phyloP scores from a whole-genome alignment of 2,113 vertebrate genomes.

The Silurus meridionalis region DNA sequence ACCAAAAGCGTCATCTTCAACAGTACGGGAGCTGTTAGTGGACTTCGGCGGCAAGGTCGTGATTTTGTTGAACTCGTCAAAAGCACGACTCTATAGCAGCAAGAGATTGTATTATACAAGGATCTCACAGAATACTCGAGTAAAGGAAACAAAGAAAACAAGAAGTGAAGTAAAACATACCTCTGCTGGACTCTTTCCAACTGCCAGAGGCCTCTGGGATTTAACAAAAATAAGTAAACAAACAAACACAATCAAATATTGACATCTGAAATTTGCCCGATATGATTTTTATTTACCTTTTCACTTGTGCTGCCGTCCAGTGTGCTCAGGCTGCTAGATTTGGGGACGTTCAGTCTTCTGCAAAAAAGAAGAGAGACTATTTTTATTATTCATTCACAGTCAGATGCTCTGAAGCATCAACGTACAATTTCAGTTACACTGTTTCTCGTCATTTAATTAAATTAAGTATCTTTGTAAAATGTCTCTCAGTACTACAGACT shows the following conservation, averaged over 20 bases:
- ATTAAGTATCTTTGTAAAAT: not conserved
- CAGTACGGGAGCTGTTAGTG: slow-evolving; percentile 60
- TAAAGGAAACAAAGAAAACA: not conserved
- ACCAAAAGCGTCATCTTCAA: slow-evolving; percentile 84
- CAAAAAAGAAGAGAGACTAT: slow-evolving; percentile 60
- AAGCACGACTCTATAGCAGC: slow-evolving; percentile 70
- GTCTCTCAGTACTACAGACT: not conserved
- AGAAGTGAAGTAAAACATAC: slow-evolving; percentile 56
- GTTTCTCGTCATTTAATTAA: not conserved
- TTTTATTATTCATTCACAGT: not conserved
- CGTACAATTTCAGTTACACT: not conserved
- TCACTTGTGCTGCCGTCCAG: slow-evolving; percentile 76
- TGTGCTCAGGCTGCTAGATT: slow-evolving; percentile 77
- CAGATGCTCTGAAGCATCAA: not conserved
- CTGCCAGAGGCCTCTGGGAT: slow-evolving; percentile 40
- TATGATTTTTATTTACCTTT: slow-evolving; percentile 65
- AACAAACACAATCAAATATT: not conserved
- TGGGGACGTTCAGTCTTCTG: slow-evolving; percentile 72
- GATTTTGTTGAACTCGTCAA: slow-evolving; percentile 65
- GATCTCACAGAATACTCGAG: not conserved
- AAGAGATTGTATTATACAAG: not conserved
- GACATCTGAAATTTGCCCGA: not conserved
- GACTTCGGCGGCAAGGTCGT: slow-evolving; percentile 79
- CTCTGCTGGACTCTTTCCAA: slow-evolving; percentile 68
- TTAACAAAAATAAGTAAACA: not conserved